These are phyloP conservation scores for Steinernema carpocapsae DNA, from an alignment of 2,888 invertebrate genomes.

Conservation along the genomic window DNA sequence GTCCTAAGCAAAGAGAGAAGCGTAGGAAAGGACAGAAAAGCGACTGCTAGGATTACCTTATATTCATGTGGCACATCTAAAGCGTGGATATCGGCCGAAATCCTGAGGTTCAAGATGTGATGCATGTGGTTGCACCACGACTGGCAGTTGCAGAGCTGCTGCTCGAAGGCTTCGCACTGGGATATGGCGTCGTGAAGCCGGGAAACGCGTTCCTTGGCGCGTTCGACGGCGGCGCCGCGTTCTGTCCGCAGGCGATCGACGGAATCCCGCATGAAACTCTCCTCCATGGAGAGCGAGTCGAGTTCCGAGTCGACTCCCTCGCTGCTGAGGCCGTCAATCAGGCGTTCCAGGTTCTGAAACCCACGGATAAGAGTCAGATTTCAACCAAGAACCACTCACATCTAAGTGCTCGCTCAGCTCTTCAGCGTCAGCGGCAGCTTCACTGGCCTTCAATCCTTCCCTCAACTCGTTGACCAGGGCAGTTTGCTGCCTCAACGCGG, in stretches of 20 bases:
- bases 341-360: constrained; percentile 44
- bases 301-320: constrained; percentile 41
- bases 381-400: constrained; percentile 71
- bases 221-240: constrained; percentile 31
- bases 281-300: constrained; percentile 20
- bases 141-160: constrained; percentile 78
- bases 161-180: constrained; percentile 67
- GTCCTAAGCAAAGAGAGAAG: constrained; percentile 40
- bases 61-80: constrained; percentile 81
- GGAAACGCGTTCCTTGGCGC: constrained; percentile 38
- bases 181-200: constrained; percentile 54
- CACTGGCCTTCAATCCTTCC: constrained; percentile 50
- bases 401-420: constrained; percentile 88
- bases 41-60: constrained; percentile 68
- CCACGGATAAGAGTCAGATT: no score
- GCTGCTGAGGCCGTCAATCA: constrained; percentile 43
- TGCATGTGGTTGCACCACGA: constrained; percentile 79
- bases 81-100: constrained; percentile 80
- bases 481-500: constrained; percentile 46
- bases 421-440: constrained; percentile 80
- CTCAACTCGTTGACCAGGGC: constrained; percentile 51
- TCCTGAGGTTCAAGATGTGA: constrained; percentile 77
- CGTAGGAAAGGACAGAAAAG: constrained; percentile 28
- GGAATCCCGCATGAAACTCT: constrained; percentile 35
- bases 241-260: constrained; percentile 33